Base-by-base conservation (phyloP, 2,797 vertebrate genomes). In the Myotis daubentonii region DNA sequence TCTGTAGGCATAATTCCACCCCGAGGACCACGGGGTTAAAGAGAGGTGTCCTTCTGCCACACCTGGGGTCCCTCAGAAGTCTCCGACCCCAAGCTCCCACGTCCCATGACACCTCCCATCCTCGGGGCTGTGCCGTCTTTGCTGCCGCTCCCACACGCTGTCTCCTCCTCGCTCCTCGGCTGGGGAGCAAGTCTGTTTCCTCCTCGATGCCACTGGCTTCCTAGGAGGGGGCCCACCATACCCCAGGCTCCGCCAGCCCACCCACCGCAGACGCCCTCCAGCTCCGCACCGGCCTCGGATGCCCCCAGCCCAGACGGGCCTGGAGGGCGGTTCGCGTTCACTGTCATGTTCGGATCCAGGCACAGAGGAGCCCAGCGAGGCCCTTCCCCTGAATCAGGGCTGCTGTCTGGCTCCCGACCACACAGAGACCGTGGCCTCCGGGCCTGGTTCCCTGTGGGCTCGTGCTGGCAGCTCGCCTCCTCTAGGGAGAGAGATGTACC, bases 121-220 rank as follows among this genome's bases (percentile, higher is more conserved):
- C 33, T 6, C 33, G 25, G 23, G 20, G 6, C 53, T 76, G 8
- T 79, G 75, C 60, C 38, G 8, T 28, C 16, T 4, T 10, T 71
- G 30, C 12, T 3, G 2, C 8, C 33, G 7, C 2, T 28, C 23
- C 25, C 62, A 55, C 4, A 3, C 1, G 1, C 36, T 12, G 15
- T 33, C 57, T 38, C 23, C 57, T 47, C 33, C 20, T 47, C 28
- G 20, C 30, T 65, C n/a, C 11, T 75, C 11, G 8, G 9, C 12
- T 51, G 12, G 13, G 60, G 19, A 5, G 10, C 53, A 22, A 25
- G 25, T 60, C 22, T 22, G 0, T 22, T 55, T 30, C n/a, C 3
- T 22, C 57, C 8, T 33, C 60, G 9, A 20, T 25, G 10, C 19
- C 44, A 11, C 20, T 3, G 22, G 13, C 6, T 60, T 87, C n/a